phyloP scores from a whole-genome alignment of 2,113 vertebrate species.

The Apeltes quadracus region DNA sequence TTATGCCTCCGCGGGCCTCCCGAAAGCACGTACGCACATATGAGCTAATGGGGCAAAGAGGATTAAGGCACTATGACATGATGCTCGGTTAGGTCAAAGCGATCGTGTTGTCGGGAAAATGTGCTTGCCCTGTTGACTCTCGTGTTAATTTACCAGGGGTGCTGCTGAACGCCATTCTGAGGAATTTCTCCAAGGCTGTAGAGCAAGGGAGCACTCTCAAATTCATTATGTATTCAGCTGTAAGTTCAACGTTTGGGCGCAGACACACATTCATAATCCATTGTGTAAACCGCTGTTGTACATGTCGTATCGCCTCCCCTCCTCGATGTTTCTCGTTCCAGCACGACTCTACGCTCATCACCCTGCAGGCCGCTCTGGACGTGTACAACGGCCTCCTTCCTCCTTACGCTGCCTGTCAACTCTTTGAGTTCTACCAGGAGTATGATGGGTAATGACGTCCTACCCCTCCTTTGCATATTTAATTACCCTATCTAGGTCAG shows the following conservation, averaged over 20 bases:
- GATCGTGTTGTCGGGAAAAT: conserved; percentile 37
- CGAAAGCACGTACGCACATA: conserved; percentile 39
- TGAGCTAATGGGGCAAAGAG: conserved; percentile 50
- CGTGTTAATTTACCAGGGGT: conserved; percentile 80
- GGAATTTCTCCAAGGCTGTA: conserved; percentile 80
- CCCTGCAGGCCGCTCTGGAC: conserved; percentile 86
- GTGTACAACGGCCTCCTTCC: conserved; percentile 85
- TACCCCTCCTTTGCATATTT: conserved; percentile 46
- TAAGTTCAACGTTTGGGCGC: conserved; percentile 74
- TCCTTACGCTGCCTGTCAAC: conserved; percentile 87
- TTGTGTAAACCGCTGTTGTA: conserved; percentile 1
- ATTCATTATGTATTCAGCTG: conserved; percentile 88
- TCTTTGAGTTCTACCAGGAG: conserved; percentile 88
- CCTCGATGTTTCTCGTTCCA: conserved; percentile 57
- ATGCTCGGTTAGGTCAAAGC: conserved; percentile 47
- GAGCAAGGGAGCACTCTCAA: conserved; percentile 76
- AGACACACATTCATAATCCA: conserved; percentile 18
- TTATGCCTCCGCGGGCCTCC: conserved; percentile 27
- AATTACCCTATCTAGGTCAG: conserved; percentile 54
- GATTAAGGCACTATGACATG: conserved; percentile 32
- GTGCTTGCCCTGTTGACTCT: conserved; percentile 45
- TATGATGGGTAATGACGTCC: conserved; percentile 83
- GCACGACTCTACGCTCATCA: conserved; percentile 86
- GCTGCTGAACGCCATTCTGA: conserved; percentile 84
- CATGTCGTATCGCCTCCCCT: conserved; percentile 18